Base-by-base conservation (phyloP, 37 sponge, comb jelly and placozoan genomes). In the Tethya wilhelma region DNA sequence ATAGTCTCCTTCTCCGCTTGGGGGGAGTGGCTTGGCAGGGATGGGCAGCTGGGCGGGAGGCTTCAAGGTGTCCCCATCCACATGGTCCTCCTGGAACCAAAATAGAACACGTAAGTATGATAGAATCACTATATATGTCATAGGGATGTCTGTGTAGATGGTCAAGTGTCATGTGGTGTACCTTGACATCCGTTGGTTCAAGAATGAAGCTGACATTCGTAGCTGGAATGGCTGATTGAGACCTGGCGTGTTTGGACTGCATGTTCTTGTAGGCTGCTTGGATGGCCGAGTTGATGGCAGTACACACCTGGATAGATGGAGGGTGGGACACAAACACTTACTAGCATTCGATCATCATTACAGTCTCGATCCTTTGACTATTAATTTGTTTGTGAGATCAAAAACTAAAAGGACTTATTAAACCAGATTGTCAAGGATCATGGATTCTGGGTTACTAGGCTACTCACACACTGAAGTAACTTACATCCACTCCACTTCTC, bases 401-500 rank as follows among this genome's bases (percentile, higher is more conserved):
- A 9, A 49, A 9, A 49, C 53, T 49, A 49, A 9, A 49, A 49
- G 14, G 14, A 49, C 9, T 49, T 49, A 49, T 49, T 49, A 49
- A 19, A 14, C 14, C 14, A 49, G 9, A 14, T 14, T 49, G 9
- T 49, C 53, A 49, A 49, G 14, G 14, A 19, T 49, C 53, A 14
- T 49, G n/a, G n/a, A n/a, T n/a, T n/a, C n/a, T n/a, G n/a, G 68
- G 14, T 7, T 37, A 38, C 40, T 36, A 33, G 38, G 38, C 38
- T 28, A 28, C 37, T 56, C 75, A 56, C 20, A 31, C 1, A 2
- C 31, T 11, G 1, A 1, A 45, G 22, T 77, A 1, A 22, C 86
- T 71, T 28, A 92, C 93, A 23, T 62, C 71, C 40, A 56, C 60
- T 40, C 84, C 93, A 19, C 84, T 72, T n/a, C 26, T 57, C 26